phyloP scores from a whole-genome alignment of 2,113 vertebrate genomes.

The Paraplagusia blochii region DNA sequence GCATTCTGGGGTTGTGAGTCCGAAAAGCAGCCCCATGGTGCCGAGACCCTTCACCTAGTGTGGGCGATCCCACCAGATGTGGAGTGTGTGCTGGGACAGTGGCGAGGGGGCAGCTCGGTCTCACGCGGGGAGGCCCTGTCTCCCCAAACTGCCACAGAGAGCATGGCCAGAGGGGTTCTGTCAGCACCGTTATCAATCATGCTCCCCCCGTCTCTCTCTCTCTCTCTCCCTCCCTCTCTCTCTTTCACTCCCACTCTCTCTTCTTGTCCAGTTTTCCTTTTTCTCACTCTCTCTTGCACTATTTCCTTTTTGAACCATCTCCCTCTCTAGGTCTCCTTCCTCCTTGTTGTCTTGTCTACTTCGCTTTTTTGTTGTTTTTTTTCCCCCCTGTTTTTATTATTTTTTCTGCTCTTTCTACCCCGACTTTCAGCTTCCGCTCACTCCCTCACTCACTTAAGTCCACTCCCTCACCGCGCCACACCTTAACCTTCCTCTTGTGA shows the following conservation, averaged over 20 bases:
- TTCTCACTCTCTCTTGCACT: constrained; percentile 54
- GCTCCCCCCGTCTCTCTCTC: constrained; percentile 64
- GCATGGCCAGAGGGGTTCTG: constrained; percentile 78
- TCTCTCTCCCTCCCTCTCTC: constrained; percentile 34
- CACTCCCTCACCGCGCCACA: constrained; percentile 22
- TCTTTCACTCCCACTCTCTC: constrained; percentile 26
- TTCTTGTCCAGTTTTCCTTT: constrained; percentile 32
- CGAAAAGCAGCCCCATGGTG: constrained; percentile 71
- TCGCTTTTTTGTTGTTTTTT: constrained; percentile 59
- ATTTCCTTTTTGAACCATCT: constrained; percentile 62
- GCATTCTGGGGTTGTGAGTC: constrained; percentile 70
- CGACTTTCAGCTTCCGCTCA: constrained; percentile 17
- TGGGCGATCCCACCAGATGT: constrained; percentile 79
- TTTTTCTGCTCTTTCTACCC: constrained; percentile 39
- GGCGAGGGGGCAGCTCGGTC: constrained; percentile 74
- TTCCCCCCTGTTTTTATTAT: constrained; percentile 42
- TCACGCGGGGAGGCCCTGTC: constrained; percentile 75
- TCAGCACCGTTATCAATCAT: constrained; percentile 80
- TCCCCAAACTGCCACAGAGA: constrained; percentile 78
- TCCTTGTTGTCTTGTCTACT: constrained; percentile 35
- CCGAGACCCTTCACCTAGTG: constrained; percentile 69
- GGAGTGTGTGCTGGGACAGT: constrained; percentile 77
- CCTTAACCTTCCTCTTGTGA: constrained; percentile 56
- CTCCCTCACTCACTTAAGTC: too few species aligned
- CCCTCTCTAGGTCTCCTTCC: constrained; percentile 52